Base-by-base conservation (phyloP, 2,797 vertebrate genomes). In the Scolopax bukidnonensis region DNA sequence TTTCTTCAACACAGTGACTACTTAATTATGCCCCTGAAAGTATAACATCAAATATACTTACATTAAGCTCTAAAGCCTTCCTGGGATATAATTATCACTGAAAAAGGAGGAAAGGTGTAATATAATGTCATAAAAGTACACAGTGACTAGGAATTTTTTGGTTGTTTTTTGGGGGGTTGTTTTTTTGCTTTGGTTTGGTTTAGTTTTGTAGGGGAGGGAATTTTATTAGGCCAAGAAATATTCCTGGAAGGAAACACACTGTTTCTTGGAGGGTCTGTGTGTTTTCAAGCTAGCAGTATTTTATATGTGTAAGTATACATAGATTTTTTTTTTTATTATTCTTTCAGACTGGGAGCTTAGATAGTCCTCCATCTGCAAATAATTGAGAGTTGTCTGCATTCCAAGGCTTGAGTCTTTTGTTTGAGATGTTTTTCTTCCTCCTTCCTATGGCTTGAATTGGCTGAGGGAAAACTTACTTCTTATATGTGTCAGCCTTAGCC, bases 311-410 rank as follows among this genome's bases (percentile, higher is more conserved):
- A 25, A 53, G 21, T 67, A 40, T 48, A 12, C 9, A 1, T 32
- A 27, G 1, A 0, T 41, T 3, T 17, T 43, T 41, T 5, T 2
- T 24, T 33, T 30, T n/a, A n/a, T 21, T 4, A 3, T 21, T 61
- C 16, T 60, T 71, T 43, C 8, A 5, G 10, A 25, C 23, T 50
- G 12, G 6, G 20, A 50, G 8, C 6, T 71, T 68, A 21, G 16
- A 17, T 89, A 61, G 68, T 75, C 47, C 38, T 68, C 20, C 16
- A n/a, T 36, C 38, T 88, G 32, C 41, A 73, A 81, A 59, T 69
- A 73, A 59, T 38, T 57, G 64, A 36, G 24, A 56, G 9, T 36
- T 86, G 25, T 24, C 18, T 68, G 16, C 7, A 32, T 68, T 91
- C 41, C 41, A 50, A 16, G 40, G 13, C n/a, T 63, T 32, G n/a